Percentiles rank a stretch among this genome's conserved stretches.
phyloP scores from a whole-genome alignment of 92 coral and sea anemone species.

The Bergia puertoricense region DNA sequence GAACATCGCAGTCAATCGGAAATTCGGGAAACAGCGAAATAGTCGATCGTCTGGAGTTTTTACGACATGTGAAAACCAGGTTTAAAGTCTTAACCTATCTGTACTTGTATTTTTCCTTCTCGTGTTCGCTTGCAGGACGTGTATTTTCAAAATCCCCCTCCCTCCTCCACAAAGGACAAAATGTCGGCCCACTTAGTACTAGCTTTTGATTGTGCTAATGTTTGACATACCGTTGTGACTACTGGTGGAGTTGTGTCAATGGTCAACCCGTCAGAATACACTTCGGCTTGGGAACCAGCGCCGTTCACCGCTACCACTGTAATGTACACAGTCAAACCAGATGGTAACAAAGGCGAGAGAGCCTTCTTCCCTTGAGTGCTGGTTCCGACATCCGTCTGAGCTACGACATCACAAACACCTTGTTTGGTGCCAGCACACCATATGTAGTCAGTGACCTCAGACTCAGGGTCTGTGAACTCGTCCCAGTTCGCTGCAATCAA shows the following conservation, averaged over 20 bases:
- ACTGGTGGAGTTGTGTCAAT: constrained; percentile 78
- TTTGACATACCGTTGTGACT: constrained; percentile 55
- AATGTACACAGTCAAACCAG: constrained; percentile 68
- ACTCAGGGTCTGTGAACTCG: constrained; percentile 74
- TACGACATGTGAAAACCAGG: too few species aligned
- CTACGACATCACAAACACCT: constrained; percentile 81
- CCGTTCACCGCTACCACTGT: constrained; percentile 69
- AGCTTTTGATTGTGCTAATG: not conserved
- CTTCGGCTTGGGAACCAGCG: constrained; percentile 61
- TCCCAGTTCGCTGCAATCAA: constrained; percentile 86
- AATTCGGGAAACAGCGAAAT: too few species aligned
- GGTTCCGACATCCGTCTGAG: constrained; percentile 55
- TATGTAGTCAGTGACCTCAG: constrained; percentile 65
- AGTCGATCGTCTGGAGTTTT: too few species aligned
- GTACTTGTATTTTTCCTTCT: too few species aligned
- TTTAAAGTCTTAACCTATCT: too few species aligned
- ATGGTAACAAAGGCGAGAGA: constrained; percentile 51
- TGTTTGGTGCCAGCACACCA: constrained; percentile 83
- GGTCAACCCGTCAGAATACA: constrained; percentile 70
- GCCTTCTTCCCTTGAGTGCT: constrained; percentile 40
- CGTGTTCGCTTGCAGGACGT: too few species aligned
- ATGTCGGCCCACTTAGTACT: too few species aligned
- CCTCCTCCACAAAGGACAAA: too few species aligned
- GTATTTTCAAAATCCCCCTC: too few species aligned
- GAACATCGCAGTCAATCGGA: too few species aligned